A percentile compares a stretch with the other conserved stretches of the same genome.
Evolutionary conservation across 2,797 vertebrate species (phyloP).

Genomic region (Acrossocheilus wenchowensis): DNA sequence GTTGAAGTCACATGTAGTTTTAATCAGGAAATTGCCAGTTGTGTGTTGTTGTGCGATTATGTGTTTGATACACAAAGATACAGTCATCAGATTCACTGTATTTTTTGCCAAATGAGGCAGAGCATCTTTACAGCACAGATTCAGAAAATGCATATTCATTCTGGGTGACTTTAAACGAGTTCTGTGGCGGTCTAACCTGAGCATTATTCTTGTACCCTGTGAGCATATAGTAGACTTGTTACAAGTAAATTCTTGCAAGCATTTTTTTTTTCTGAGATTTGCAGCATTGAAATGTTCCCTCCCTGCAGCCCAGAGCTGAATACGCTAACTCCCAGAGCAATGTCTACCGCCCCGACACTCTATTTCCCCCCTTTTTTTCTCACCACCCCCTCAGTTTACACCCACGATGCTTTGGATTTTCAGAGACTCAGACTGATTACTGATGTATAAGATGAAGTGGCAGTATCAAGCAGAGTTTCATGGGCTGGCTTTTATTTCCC

Average conservation of each 20-base stretch:
- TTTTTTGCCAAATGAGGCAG: conserved; percentile 26
- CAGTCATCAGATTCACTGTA: neutral
- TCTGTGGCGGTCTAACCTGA: neutral
- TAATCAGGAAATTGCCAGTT: neutral
- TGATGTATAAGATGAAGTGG: conserved; percentile 48
- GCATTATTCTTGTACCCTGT: neutral
- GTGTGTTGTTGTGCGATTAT: neutral
- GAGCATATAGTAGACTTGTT: conserved; percentile 19
- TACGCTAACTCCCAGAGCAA: conserved; percentile 25
- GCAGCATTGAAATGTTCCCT: neutral
- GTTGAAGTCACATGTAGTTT: neutral
- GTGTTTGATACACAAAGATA: neutral
- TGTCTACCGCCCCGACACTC: neutral
- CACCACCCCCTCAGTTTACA: conserved; percentile 1
- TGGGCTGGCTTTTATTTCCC: conserved; percentile 49
- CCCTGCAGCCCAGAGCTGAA: conserved; percentile 4
- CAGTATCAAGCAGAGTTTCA: conserved; percentile 32
- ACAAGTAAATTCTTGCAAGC: conserved; percentile 9
- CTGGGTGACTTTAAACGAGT: conserved; percentile 14
- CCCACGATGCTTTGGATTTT: conserved; percentile 29
- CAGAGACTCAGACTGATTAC: conserved; percentile 41
- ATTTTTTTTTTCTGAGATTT: conserved; percentile 26
- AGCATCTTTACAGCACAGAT: conserved; percentile 21
- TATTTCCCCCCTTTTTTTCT: neutral
- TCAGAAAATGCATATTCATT: conserved; percentile 21